Evolutionary conservation across 2,888 invertebrate species (phyloP), one percentile per base, ranked within the genome.

Genomic region (Allophyes oxyacanthae): DNA sequence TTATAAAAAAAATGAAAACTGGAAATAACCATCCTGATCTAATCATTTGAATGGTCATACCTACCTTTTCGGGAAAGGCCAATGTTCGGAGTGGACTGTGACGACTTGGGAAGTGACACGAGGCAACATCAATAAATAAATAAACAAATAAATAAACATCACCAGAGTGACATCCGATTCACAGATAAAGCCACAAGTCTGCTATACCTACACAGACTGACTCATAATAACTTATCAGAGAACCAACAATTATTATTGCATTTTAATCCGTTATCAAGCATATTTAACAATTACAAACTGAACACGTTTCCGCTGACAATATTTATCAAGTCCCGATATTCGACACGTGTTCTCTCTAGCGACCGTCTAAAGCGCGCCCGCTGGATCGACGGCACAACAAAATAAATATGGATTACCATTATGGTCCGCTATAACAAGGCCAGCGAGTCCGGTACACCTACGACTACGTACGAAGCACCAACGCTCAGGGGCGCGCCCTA

Each of bases 401-500:
- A 76, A 82, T 80, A 83, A 77, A 79, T 82, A 83, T 78, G 81
- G 82, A 82, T 82, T 71, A 75, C 77, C 79, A 82, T 79, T 64
- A 46, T 55, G 13, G 69, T 56, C 61, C 52, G 64, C 64, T 69
- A 72, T 78, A 83, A 83, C 79, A 81, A 82, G 78, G 65, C 51
- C 60, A 42, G 49, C 44, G 58, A 50, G 44, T 42, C 50, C 64
- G 56, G 51, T 57, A 63, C 73, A 73, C 67, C 75, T 73, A 71
- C 67, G 67, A 62, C 57, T 73, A 72, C 73, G 65, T 77, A 65
- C 46, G 45, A 45, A 61, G 52, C 14, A 33, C 68, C 69, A 75
- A 79, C 75, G 74, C 75, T 75, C 68, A 75, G 81, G 85, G 87
- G 85, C 80, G 82, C 78, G 82, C 81, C 86, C 81, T 90, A 90